Conservation (phyloP, 2,888 invertebrate genomes). For the Gymnocheta viridis region DNA sequence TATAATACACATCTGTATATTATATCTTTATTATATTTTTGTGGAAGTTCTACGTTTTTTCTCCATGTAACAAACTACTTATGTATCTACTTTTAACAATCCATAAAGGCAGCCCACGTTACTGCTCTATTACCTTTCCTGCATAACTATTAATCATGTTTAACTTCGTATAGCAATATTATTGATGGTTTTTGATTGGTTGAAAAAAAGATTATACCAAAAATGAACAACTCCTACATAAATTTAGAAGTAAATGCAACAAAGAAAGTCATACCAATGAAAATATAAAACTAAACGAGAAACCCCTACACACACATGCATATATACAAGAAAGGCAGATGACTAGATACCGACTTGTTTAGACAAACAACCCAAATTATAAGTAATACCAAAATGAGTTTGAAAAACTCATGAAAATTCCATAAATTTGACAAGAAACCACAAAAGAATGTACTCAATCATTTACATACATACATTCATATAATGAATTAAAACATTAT, state of each 20-base stretch:
- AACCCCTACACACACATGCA: conserved; percentile 18
- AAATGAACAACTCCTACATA: conserved; percentile 32
- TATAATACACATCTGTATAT: too few relatives aligned
- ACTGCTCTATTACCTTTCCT: neutral
- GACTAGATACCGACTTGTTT: neutral
- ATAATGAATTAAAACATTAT: neutral
- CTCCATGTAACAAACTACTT: neutral
- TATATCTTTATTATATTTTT: neutral
- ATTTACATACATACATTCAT: too few relatives aligned
- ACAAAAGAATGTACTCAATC: neutral
- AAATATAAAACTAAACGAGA: neutral
- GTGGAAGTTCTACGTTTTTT: neutral
- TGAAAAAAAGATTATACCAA: neutral
- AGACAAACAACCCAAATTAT: neutral
- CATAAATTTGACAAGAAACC: conserved; percentile 3
- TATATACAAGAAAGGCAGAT: too few relatives aligned
- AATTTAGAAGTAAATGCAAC: neutral
- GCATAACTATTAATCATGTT: conserved; percentile 17
- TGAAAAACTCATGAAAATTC: neutral
- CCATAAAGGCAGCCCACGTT: neutral
- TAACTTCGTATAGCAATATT: neutral
- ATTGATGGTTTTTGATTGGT: conserved; percentile 48
- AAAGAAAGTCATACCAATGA: neutral
- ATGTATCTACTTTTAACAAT: neutral
- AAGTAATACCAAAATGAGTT: neutral